Conservation (phyloP, 1,140 invertebrate species). For the Panagrolaimus sp. region DNA sequence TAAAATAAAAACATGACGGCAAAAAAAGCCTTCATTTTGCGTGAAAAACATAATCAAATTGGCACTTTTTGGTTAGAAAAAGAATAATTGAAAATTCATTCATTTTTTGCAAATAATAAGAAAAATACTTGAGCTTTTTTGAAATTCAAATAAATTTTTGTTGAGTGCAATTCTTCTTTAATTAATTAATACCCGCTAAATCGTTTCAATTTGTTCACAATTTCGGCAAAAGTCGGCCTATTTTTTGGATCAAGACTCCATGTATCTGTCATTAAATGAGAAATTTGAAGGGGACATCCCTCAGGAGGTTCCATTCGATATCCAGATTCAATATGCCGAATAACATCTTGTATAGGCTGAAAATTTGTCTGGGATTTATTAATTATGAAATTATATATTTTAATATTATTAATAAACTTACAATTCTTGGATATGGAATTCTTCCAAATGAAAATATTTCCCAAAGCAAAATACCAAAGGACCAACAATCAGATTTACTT, state of each 20-base stretch:
- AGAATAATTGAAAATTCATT: too few species aligned
- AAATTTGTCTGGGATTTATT: constrained; percentile 46
- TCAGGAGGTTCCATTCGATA: constrained; percentile 99
- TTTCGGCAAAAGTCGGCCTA: constrained; percentile 75
- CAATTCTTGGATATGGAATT: constrained; percentile 95
- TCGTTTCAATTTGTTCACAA: constrained; percentile 30
- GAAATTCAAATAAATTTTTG: too few species aligned
- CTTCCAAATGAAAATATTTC: constrained; percentile 99
- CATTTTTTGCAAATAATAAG: too few species aligned
- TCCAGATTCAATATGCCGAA: constrained; percentile 93
- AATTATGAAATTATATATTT: not conserved
- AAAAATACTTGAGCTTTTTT: too few species aligned
- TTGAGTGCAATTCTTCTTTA: too few species aligned
- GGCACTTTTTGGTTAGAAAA: too few species aligned
- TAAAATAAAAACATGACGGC: too few species aligned
- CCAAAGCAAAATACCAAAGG: constrained; percentile 96
- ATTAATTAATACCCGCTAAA: constrained; percentile 15
- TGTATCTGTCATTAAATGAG: constrained; percentile 88
- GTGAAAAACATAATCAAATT: too few species aligned
- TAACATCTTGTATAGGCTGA: constrained; percentile 86
- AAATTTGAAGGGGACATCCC: constrained; percentile 87
- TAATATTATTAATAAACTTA: constrained; percentile 41
- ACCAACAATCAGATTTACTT: constrained; percentile 99
- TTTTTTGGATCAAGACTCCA: constrained; percentile 83
- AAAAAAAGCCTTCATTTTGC: too few species aligned